Evolutionary conservation across 2,888 invertebrate species (phyloP).

Genomic region (Bedellia somnulentella): DNA sequence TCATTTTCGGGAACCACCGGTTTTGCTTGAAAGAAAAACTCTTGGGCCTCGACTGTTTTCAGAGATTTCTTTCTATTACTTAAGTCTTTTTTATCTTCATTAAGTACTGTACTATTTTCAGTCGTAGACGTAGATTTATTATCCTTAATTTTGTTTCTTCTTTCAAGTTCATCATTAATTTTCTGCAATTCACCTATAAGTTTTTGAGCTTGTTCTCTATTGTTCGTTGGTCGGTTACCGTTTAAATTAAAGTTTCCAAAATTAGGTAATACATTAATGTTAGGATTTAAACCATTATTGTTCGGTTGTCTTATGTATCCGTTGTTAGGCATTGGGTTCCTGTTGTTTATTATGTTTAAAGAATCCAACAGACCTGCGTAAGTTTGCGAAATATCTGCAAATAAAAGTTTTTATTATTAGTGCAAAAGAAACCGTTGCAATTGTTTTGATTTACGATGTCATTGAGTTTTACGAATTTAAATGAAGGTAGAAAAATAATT

Average conservation of each 20-base stretch:
- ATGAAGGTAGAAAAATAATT: too few species aligned
- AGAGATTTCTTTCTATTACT: slow-evolving; percentile 5
- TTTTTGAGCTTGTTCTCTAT: slow-evolving; percentile 4
- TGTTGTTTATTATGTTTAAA: not conserved
- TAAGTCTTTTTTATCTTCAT: too few species aligned
- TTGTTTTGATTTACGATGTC: too few species aligned
- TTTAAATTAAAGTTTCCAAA: too few species aligned
- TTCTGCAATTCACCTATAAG: not conserved
- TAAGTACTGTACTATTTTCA: too few species aligned
- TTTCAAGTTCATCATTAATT: slow-evolving; percentile 2
- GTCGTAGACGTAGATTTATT: too few species aligned
- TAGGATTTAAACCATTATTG: not conserved
- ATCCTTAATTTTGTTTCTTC: too few species aligned
- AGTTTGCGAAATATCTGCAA: not conserved
- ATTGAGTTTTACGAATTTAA: too few species aligned
- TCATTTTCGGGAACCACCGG: slow-evolving; percentile 21
- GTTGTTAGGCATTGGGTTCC: slow-evolving; percentile 1
- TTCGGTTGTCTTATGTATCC: not conserved
- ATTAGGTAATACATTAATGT: too few species aligned
- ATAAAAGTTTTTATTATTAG: too few species aligned
- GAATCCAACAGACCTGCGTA: not conserved
- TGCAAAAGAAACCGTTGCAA: too few species aligned
- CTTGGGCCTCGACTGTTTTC: slow-evolving; percentile 13
- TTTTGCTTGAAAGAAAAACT: slow-evolving; percentile 18
- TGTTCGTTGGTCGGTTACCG: slow-evolving; percentile 1